phyloP scores from a whole-genome alignment of 1,140 invertebrate genomes.

The Tetramorium alpestre region DNA sequence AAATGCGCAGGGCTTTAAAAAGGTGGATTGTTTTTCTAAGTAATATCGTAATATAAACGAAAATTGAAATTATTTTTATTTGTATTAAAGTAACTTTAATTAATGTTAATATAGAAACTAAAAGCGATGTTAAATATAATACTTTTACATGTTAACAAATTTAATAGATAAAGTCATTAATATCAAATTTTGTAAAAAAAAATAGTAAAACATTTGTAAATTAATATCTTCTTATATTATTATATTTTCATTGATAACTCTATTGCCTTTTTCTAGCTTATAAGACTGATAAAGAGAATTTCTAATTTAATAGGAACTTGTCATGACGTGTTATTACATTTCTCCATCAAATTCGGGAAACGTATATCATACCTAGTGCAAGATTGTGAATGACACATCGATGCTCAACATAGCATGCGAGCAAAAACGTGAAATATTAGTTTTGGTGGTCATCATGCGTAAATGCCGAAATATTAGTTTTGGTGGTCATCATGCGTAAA shows the following conservation, averaged over 20 bases:
- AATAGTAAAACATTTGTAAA: background rate
- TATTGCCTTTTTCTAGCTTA: background rate
- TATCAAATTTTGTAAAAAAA: background rate
- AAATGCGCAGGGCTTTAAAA: background rate
- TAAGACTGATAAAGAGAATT: slow-evolving; percentile 4
- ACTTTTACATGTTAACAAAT: background rate
- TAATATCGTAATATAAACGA: background rate
- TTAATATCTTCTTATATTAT: background rate
- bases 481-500: background rate
- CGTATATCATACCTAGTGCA: background rate
- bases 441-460: background rate
- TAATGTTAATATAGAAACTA: background rate
- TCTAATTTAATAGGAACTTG: background rate
- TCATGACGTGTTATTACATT: background rate
- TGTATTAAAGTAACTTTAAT: background rate
- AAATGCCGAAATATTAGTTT: slow-evolving; percentile 17
- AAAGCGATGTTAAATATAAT: background rate
- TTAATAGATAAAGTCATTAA: background rate
- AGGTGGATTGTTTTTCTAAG: background rate
- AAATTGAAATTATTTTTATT: background rate
- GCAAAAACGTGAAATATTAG: slow-evolving; percentile 15
- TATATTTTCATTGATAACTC: background rate
- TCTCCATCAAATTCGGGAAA: background rate
- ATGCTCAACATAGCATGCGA: background rate
- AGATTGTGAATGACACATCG: slow-evolving; percentile 18